Evolutionary conservation across 2,113 vertebrate genomes (phyloP), one percentile per base, ranked within the genome.

Genomic region (Archocentrus centrarchus): DNA sequence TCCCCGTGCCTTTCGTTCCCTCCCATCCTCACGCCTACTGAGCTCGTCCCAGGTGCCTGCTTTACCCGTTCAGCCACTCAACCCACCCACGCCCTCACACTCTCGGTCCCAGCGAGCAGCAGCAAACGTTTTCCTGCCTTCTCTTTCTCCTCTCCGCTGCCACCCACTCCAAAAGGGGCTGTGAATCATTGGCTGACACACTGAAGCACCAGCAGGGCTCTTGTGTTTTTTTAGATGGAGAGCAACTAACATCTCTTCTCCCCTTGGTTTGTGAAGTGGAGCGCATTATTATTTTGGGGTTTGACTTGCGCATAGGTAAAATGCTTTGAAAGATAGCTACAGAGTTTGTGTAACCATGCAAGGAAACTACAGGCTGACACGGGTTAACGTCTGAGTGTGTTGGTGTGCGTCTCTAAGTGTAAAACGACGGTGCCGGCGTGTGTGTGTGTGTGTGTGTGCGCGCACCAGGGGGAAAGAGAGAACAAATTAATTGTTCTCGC

Each of bases 41-140:
- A 91, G 91, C 93, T 93, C 94, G 86, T 94, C 94, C 94, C 95
- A 95, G 95, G 95, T 96, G 94, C 92, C 90, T 85, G 87, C 85
- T 93, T 88, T 90, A 93, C 92, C 93, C 73, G 87, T 83, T 93
- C 83, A 93, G 91, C 86, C 94, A 92, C 94, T 94, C 91, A 75
- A 85, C 93, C 91, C 95, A 89, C 96, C 94, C 94, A 96, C 96
- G 80, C 93, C 82, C 90, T 92, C 93, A 81, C 90, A 85, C 93
- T 86, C 91, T 87, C 87, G 84, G 89, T 92, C 91, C 92, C 90
- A 84, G 84, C 3, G 76, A 93, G 79, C 91, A 83, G 84, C 87
- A 82, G 82, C 73, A 35, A 91, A 76, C 81, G 70, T 88, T 92
- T 87, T 85, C 90, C 94, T 68, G 77, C 88, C 92, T 91, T 92